These are phyloP conservation scores for Drosophila parvula DNA, from an alignment of 1,140 invertebrate genomes.

Conservation along the genomic window DNA sequence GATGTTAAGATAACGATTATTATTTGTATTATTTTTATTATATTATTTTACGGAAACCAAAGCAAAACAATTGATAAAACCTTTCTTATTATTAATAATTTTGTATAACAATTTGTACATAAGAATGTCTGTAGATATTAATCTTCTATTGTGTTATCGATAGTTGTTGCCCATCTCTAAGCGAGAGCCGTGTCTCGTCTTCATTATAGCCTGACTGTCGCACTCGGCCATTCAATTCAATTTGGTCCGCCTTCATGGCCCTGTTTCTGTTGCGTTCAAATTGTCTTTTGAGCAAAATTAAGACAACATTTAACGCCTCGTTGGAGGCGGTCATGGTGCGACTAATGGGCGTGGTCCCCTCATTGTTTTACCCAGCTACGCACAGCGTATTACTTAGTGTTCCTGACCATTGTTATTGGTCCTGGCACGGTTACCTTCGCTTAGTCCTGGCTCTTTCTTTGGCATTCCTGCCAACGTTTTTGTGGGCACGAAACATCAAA, in stretches of 20 bases:
- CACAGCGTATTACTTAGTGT: conserved; percentile 35
- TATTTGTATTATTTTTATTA: no score
- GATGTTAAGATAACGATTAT: no score
- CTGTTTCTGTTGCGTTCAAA: not conserved
- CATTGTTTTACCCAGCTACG: conserved; percentile 30
- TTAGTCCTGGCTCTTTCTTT: not conserved
- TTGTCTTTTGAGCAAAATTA: conserved; percentile 65
- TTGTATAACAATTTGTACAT: no score
- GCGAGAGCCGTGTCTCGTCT: not conserved
- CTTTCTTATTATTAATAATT: not conserved
- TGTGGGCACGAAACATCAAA: conserved; percentile 11
- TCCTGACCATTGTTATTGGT: conserved; percentile 30
- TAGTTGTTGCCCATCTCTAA: not conserved
- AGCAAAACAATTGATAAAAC: not conserved
- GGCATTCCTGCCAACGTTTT: conserved; percentile 5
- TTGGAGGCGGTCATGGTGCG: conserved; percentile 32
- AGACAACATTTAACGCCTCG: conserved; percentile 66
- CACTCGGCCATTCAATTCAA: conserved; percentile 43
- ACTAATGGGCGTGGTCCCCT: conserved; percentile 38
- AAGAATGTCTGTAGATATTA: no score
- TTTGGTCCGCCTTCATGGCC: conserved; percentile 16
- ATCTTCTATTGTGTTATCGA: no score
- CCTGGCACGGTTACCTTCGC: not conserved
- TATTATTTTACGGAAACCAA: not conserved
- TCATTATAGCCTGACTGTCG: conserved; percentile 6